These are phyloP conservation scores for Drosophila orena DNA, from an alignment of 1,140 invertebrate genomes.

Conservation along the genomic window DNA sequence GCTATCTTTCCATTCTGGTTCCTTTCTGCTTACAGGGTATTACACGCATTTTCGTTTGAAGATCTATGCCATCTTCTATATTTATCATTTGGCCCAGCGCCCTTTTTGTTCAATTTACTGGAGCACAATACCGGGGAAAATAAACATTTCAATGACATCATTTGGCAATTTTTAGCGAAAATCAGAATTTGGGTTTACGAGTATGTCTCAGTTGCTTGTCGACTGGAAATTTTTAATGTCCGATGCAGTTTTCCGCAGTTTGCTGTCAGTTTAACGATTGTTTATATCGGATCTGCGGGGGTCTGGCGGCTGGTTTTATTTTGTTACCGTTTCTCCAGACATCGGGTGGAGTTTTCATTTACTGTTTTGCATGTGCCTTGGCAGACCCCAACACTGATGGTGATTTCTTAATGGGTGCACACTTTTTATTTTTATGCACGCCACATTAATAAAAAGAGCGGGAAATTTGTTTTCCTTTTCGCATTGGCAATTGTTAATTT, in stretches of 20 bases:
- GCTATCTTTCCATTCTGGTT: conserved; percentile 26
- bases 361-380: conserved; percentile 30
- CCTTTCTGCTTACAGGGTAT: conserved; percentile 44
- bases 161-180: conserved; percentile 2
- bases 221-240: conserved; percentile 8
- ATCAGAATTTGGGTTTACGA: conserved; percentile 16
- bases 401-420: conserved; percentile 44
- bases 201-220: background rate
- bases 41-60: conserved; percentile 33
- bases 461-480: conserved; percentile 27
- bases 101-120: conserved; percentile 62
- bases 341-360: conserved; percentile 24
- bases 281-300: conserved; percentile 38
- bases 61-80: conserved; percentile 72
- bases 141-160: conserved; percentile 68
- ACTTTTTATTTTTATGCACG: conserved; percentile 51
- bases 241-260: conserved; percentile 21
- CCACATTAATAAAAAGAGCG: conserved; percentile 59
- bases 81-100: conserved; percentile 65
- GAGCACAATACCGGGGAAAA: conserved; percentile 40
- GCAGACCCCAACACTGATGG: background rate
- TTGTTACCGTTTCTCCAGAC: conserved; percentile 1
- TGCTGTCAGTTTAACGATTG: conserved; percentile 35
- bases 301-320: conserved; percentile 22
- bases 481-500: conserved; percentile 63